These are phyloP conservation scores for Chamaetylas fuelleborni DNA, from an alignment of 2,113 vertebrate species.

Conservation along the genomic window DNA sequence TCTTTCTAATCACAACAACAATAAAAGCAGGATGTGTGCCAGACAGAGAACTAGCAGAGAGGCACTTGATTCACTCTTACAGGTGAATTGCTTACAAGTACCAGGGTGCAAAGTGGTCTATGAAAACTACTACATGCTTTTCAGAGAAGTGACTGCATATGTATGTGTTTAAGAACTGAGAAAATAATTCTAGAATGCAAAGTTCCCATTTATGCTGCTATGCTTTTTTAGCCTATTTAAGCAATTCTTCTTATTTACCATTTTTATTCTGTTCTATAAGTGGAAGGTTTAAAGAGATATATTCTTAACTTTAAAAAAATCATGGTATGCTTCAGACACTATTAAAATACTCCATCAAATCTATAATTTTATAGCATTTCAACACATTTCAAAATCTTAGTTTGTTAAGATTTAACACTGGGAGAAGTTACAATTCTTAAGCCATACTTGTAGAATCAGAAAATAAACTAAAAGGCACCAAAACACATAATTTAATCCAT, in stretches of 20 bases:
- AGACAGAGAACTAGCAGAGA: not conserved
- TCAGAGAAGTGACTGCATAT: not conserved
- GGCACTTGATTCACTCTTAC: conserved; percentile 7
- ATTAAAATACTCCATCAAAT: not conserved
- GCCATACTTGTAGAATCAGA: not conserved
- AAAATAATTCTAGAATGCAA: not conserved
- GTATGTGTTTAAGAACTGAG: not conserved
- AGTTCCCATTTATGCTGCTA: not conserved
- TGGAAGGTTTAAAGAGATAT: not conserved
- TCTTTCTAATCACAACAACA: conserved; percentile 41
- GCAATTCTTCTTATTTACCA: not conserved
- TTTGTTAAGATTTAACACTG: not conserved
- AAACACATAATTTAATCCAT: not conserved
- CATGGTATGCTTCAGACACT: not conserved
- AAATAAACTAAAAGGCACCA: not conserved
- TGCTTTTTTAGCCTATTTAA: not conserved
- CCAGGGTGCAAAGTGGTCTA: not conserved
- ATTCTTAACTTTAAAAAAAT: not conserved
- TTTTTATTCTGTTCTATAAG: not conserved
- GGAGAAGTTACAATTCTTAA: not conserved
- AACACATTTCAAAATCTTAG: not conserved
- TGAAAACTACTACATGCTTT: not conserved
- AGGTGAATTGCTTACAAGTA: not conserved
- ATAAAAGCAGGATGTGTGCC: conserved; percentile 30
- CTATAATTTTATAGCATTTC: not conserved